phyloP scores from a whole-genome alignment of 1,140 invertebrate genomes.

The Lasaia peninsularis region DNA sequence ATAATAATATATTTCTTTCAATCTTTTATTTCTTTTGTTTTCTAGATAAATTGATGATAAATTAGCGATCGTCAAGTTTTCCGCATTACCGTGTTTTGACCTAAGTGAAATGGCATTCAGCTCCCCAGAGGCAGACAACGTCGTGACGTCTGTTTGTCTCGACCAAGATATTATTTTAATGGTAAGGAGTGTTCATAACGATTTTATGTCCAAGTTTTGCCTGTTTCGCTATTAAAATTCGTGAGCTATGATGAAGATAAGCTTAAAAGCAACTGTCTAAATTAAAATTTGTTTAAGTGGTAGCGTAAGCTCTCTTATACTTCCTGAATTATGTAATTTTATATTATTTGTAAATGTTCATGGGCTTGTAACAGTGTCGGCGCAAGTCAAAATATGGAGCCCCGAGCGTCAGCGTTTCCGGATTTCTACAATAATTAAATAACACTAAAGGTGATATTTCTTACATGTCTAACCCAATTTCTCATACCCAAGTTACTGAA shows the following conservation, averaged over 20 bases:
- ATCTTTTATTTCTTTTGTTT: not conserved
- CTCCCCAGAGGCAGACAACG: slow-evolving; percentile 23
- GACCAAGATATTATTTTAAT: slow-evolving; percentile 49
- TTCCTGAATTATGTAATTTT: slow-evolving; percentile 21
- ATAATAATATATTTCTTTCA: not conserved
- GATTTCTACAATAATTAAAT: too few species aligned
- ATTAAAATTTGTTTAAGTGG: slow-evolving; percentile 30
- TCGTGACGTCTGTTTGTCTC: slow-evolving; percentile 42
- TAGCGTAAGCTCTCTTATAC: slow-evolving; percentile 10
- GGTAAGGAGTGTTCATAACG: slow-evolving; percentile 39
- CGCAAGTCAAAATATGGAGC: not conserved
- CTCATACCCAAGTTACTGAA: too few species aligned
- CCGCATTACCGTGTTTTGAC: slow-evolving; percentile 15
- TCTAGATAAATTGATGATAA: not conserved
- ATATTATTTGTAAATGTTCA: slow-evolving; percentile 22
- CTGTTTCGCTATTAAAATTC: slow-evolving; percentile 43
- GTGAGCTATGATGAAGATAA: slow-evolving; percentile 51
- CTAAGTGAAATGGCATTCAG: slow-evolving; percentile 22
- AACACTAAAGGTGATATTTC: too few species aligned
- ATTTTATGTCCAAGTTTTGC: slow-evolving; percentile 35
- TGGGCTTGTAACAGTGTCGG: not conserved
- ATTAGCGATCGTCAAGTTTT: slow-evolving; percentile 15
- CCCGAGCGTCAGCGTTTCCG: not conserved
- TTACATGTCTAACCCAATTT: too few species aligned
- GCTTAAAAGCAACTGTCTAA: slow-evolving; percentile 32